phyloP scores from a whole-genome alignment of 2,888 invertebrate genomes.

The Ichneumoninae sp. region DNA sequence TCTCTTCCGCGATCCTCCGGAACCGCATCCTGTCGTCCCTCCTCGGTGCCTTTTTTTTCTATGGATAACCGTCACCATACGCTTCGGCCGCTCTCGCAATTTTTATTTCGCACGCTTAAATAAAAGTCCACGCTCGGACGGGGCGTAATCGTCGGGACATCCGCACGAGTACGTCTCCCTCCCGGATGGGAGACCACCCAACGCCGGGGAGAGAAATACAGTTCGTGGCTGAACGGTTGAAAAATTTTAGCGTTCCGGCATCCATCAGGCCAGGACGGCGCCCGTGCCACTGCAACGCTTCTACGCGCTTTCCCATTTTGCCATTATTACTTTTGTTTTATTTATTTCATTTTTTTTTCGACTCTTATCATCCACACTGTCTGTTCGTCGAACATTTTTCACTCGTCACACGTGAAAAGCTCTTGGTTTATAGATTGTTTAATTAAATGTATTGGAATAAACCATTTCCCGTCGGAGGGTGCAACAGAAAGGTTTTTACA shows the following conservation, averaged over 20 bases:
- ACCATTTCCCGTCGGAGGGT: not conserved
- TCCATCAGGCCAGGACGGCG: conserved; percentile 4
- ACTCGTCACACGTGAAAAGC: not conserved
- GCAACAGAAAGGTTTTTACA: too few species aligned
- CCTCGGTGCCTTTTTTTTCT: conserved; percentile 2
- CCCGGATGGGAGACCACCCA: not conserved
- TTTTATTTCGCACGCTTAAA: conserved; percentile 48
- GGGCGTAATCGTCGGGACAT: conserved; percentile 18
- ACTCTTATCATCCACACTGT: not conserved
- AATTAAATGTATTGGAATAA: not conserved
- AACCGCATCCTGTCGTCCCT: conserved; percentile 25
- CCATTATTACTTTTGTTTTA: not conserved
- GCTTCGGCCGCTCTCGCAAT: conserved; percentile 1
- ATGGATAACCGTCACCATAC: conserved; percentile 15
- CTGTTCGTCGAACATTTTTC: not conserved
- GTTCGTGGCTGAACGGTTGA: conserved; percentile 1
- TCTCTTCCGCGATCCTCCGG: conserved; percentile 19
- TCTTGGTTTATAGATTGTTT: not conserved
- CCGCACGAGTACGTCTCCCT: not conserved
- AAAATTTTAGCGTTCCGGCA: conserved; percentile 20
- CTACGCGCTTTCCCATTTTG: not conserved
- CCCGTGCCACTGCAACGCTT: not conserved
- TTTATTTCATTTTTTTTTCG: too few species aligned
- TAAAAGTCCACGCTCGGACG: conserved; percentile 30
- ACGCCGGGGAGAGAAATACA: not conserved